Evolutionary conservation across 2,888 invertebrate genomes (phyloP), one percentile per base, ranked within the genome.

Genomic region (Tipula lateralis): DNA sequence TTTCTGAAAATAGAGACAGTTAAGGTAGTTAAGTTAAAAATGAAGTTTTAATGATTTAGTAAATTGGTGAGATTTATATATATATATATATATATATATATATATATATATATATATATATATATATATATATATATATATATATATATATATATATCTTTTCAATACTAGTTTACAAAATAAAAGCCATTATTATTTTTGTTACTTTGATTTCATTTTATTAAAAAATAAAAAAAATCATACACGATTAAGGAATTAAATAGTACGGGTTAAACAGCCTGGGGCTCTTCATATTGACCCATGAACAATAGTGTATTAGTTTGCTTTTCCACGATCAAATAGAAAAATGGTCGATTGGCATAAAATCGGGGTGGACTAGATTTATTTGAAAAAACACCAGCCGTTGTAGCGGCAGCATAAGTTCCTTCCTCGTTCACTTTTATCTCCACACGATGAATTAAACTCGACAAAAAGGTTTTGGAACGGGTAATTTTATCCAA

Each of bases 371-470:
- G 93, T 4, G 94, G 91, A 12, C 88, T 87, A 5, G 88, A 87
- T 85, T 90, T 90, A 85, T 90, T 90, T n/a, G 87, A 87, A 12
- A 90, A 87, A 39, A 86, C 85, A 1, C 88, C 88, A 1, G 84
- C 84, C 2, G 94, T 92, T 0, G 92, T 91, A 0, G 93, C 94
- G 0, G 93, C 91, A 0, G 95, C 95, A 29, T 93, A 92, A 0
- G 95, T 95, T 4, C 95, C 95, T 85, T 94, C 92, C 88, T 95
- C 95, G 30, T 94, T 93, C 0, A 95, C 95, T 88, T 94, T 94
- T 86, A 95, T 94, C 87, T 93, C 93, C 3, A 95, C 94, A 87
- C 94, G 94, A 88, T 95, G 95, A 1, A 95, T 91, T 16, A 94
- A 91, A 9, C 92, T 91, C 0, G 93, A 93, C 5, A 95, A 91